Percentiles rank a stretch among this genome's conserved stretches.
Conservation (phyloP, 2,113 vertebrate genomes). For the Gallinago media region DNA sequence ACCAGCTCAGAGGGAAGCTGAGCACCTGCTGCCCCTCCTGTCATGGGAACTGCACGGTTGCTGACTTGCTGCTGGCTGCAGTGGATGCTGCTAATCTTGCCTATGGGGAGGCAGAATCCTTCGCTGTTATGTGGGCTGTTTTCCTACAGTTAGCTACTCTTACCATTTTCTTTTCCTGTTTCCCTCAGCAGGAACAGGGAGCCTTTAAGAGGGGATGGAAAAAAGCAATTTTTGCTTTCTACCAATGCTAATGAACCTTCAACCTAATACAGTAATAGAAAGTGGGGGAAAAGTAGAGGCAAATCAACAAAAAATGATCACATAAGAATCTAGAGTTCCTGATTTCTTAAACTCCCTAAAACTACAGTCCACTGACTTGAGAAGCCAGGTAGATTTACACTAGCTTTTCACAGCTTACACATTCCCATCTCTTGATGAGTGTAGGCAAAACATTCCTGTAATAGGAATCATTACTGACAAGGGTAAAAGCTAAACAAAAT, state of each 20-base stretch:
- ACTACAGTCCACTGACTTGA: neutral
- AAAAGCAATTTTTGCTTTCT: neutral
- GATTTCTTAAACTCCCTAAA: neutral
- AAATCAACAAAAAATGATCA: neutral
- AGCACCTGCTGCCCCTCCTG: neutral
- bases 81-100: neutral
- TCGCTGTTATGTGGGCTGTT: neutral
- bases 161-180: neutral
- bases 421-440: neutral
- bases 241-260: neutral
- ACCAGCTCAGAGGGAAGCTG: neutral
- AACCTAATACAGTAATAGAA: neutral
- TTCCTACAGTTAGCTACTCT: neutral
- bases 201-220: neutral
- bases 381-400: neutral
- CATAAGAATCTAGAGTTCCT: neutral
- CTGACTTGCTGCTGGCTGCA: neutral
- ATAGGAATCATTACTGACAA: neutral
- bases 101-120: fast-evolving
- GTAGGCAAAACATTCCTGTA: neutral
- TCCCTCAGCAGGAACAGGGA: neutral
- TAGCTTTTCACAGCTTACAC: neutral
- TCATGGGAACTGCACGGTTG: fast-evolving
- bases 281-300: neutral
- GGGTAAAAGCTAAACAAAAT: neutral